Evolutionary conservation across 2,888 invertebrate species (phyloP).

Genomic region (Serripes groenlandicus): DNA sequence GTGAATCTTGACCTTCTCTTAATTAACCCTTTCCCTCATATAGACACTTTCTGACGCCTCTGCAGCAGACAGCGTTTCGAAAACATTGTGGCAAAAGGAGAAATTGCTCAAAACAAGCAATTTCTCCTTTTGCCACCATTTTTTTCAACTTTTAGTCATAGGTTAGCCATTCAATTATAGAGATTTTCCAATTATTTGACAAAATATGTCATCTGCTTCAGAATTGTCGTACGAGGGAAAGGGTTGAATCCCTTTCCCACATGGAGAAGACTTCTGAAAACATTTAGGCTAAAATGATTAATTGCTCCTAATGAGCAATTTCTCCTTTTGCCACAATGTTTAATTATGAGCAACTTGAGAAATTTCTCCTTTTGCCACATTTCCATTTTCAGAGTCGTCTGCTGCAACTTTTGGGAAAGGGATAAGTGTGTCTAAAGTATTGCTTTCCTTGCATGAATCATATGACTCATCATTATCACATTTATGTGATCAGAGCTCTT

Average conservation of each 20-base stretch:
- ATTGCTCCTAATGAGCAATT: neutral
- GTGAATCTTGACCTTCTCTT: no score
- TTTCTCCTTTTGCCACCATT: neutral
- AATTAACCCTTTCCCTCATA: neutral
- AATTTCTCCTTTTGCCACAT: neutral
- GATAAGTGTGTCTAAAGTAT: neutral
- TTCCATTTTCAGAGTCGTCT: neutral
- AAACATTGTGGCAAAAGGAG: slow-evolving; percentile 3
- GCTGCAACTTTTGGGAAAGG: neutral
- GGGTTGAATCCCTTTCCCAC: neutral
- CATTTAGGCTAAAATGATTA: neutral
- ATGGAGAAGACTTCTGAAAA: neutral
- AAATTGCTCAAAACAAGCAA: neutral
- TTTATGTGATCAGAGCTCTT: neutral
- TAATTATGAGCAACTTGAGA: neutral
- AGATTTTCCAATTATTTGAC: neutral
- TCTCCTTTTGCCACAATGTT: neutral
- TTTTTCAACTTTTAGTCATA: neutral
- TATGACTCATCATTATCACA: neutral
- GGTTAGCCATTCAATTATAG: neutral
- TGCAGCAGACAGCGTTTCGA: neutral
- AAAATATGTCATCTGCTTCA: neutral
- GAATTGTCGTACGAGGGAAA: neutral
- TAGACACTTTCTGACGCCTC: neutral
- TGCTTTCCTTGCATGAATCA: neutral